These are phyloP conservation scores for Styela clava DNA, from an alignment of 23 tunicate genomes.

Conservation along the genomic window DNA sequence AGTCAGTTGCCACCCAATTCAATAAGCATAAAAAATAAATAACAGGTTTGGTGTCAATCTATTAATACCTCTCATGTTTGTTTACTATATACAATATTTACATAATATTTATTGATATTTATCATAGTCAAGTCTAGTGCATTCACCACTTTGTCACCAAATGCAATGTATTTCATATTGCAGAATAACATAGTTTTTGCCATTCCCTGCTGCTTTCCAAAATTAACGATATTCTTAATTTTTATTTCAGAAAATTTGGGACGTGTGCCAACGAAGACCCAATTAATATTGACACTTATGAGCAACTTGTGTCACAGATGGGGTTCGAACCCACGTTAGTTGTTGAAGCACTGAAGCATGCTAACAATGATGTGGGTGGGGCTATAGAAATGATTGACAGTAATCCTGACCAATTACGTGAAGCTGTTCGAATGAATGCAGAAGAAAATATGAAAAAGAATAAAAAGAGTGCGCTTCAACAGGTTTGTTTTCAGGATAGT, in stretches of 20 bases:
- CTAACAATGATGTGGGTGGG: conserved; percentile 49
- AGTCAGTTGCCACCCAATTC: no score
- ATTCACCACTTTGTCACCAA: no score
- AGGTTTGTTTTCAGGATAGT: conserved; percentile 32
- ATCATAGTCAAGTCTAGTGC: no score
- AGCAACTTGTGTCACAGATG: conserved; percentile 46
- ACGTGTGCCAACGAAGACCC: conserved; percentile 59
- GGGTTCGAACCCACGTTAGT: conserved; percentile 51
- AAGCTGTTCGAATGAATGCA: neutral
- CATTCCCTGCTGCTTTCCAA: no score
- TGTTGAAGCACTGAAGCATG: conserved; percentile 51
- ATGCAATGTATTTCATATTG: no score
- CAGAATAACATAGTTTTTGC: no score
- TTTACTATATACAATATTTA: no score
- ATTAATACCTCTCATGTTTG: no score
- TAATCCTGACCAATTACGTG: conserved; percentile 23
- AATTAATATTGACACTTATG: conserved; percentile 51
- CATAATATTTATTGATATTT: no score
- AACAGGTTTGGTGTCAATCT: no score
- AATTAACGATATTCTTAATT: no score
- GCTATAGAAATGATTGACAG: conserved; percentile 69
- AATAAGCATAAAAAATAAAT: no score
- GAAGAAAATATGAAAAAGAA: neutral
- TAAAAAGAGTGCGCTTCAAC: neutral
- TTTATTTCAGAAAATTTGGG: conserved; percentile 32